Percentiles rank a stretch among this genome's conserved stretches.
Evolutionary conservation across 2,888 invertebrate species (phyloP).

Genomic region (Cerastoderma edule): DNA sequence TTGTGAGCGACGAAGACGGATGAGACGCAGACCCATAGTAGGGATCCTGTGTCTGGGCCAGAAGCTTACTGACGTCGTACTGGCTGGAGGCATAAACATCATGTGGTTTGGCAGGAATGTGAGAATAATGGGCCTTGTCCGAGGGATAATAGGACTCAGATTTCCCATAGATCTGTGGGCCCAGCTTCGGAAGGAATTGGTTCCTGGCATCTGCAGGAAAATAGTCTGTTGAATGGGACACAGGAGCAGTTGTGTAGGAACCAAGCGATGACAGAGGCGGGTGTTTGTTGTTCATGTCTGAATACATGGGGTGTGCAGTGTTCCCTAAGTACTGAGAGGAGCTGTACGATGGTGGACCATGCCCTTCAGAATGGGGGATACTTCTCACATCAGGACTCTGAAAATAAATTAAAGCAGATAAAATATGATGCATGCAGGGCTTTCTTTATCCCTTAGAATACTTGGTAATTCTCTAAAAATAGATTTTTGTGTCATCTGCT

Average conservation of each 20-base stretch:
- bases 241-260: constrained; percentile 22
- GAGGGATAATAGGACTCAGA: constrained; percentile 44
- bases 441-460: too few relatives aligned
- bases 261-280: constrained; percentile 14
- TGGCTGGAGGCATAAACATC: constrained; percentile 30
- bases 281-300: constrained; percentile 26
- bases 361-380: constrained; percentile 10
- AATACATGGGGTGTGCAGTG: constrained; percentile 14
- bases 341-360: constrained; percentile 23
- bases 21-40: constrained; percentile 32
- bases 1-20: constrained; percentile 4
- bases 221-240: constrained; percentile 22
- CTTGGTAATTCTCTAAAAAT: too few relatives aligned
- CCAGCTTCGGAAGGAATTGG: constrained; percentile 28
- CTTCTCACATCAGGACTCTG: constrained; percentile 22
- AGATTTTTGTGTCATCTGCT: too few relatives aligned
- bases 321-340: constrained; percentile 35
- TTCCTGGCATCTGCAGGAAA: constrained; percentile 27
- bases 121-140: constrained; percentile 40
- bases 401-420: constrained; percentile 3
- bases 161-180: constrained; percentile 23
- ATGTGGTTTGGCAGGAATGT: constrained; percentile 23
- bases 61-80: constrained; percentile 36
- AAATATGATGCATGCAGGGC: not conserved
- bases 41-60: constrained; percentile 22